Evolutionary conservation across 2,888 invertebrate species (phyloP), one percentile per base, ranked within the genome.

Genomic region (Troglohyphantes excavatus): DNA sequence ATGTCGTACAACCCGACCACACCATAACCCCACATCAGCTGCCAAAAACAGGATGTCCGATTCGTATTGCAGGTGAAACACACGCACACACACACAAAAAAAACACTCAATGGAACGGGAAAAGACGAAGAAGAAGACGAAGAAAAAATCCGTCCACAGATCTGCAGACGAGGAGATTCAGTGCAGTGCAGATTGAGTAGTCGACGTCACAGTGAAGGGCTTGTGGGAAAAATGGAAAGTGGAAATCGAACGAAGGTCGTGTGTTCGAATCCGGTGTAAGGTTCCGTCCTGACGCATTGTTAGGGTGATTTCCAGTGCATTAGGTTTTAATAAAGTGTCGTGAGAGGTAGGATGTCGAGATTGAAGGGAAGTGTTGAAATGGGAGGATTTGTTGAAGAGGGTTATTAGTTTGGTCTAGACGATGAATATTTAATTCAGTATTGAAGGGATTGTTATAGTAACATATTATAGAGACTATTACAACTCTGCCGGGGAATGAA

Each of bases 191-290:
- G 84, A 84, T 84, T 84, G 84, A 73, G 72, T 29, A 27, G 73
- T 84, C 11, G 75, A 84, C 73, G 81, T 68, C 78, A 78, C 39
- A 23, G 26, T 46, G 59, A 81, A 68, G 68, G 65, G 73, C 53
- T 43, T 70, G 19, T 84, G 84, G 84, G 84, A 84, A 84, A 84
- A 83, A 72, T n/a, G 46, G 72, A 84, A 84, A 73, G 46, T 73
- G 73, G 33, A 75, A 72, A 63, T 39, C 53, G 73, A 73, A 73
- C 53, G 53, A 53, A 70, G 70, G 19, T 9, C 2, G 53, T 33
- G 19, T 39, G 27, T 27, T 46, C 17, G 27, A 39, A 65, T 84
- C 84, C 84, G 73, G 84, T 75, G 75, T 59, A 9, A 29, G 29
- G 19, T 75, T 75, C 59, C 19, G n/a, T 9, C 29, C 6, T 6